Percentiles rank a stretch among this genome's conserved stretches.
Conservation (phyloP, 1,140 invertebrate species). For the Chlorops oryzae region DNA sequence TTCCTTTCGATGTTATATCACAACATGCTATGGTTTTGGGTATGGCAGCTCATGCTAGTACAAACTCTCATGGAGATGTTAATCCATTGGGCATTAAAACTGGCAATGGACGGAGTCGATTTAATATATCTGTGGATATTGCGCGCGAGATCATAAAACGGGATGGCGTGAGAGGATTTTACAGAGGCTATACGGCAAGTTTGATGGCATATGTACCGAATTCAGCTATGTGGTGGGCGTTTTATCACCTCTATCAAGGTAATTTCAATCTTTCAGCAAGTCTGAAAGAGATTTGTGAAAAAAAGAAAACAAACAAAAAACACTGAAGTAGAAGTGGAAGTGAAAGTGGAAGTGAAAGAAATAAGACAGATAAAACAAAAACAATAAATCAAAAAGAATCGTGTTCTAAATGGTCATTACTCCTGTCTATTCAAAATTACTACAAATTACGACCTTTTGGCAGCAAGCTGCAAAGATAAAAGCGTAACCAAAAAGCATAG, state of each 20-base stretch:
- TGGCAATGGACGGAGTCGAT: constrained; percentile 56
- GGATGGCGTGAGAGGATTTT: constrained; percentile 84
- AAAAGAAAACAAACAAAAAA: not conserved
- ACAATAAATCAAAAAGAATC: too few relatives aligned
- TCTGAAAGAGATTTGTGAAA: not conserved
- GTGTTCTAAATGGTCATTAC: too few relatives aligned
- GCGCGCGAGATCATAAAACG: constrained; percentile 65
- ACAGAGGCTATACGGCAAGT: constrained; percentile 87
- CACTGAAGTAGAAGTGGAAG: not conserved
- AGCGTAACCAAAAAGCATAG: too few relatives aligned
- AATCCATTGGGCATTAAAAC: constrained; percentile 64
- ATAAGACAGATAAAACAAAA: too few relatives aligned
- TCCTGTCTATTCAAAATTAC: too few relatives aligned
- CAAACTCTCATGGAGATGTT: constrained; percentile 51
- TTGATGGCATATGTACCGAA: constrained; percentile 90
- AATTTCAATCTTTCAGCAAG: constrained; percentile 23
- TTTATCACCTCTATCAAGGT: constrained; percentile 94
- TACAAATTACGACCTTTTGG: too few relatives aligned
- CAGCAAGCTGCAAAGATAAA: too few relatives aligned
- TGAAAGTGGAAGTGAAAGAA: too few relatives aligned
- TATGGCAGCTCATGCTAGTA: constrained; percentile 53
- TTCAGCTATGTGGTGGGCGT: constrained; percentile 93
- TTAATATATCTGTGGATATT: constrained; percentile 59
- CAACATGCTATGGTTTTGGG: constrained; percentile 96
- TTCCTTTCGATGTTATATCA: constrained; percentile 93